Base-by-base conservation (phyloP, 2,113 vertebrate species). In the Mormoops blainvillei region DNA sequence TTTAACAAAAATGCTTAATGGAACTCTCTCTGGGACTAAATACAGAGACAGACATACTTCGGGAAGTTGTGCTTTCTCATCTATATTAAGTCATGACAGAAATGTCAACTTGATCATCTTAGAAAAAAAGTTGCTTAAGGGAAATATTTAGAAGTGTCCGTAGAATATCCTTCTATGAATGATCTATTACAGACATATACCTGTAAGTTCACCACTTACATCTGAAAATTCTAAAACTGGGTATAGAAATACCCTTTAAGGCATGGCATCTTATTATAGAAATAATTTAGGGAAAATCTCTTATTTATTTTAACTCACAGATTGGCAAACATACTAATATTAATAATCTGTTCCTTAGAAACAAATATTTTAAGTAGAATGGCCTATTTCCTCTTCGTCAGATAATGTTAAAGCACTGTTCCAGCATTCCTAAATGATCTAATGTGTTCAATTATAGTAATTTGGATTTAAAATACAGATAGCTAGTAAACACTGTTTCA, bases 61-160 rank as follows among this genome's bases (percentile, higher is more conserved):
- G 94, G 65, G 84, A 96, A 67, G 16, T 52, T 97, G 93, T 41
- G 48, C 94, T 70, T 54, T 95, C 96, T 93, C 97, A 88, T 89
- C 83, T 73, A 83, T 96, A 95, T 92, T 20, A 96, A 80, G 28
- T 95, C 28, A 58, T 94, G 24, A 1, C 1, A 77, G 83, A 94
- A 84, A 96, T 82, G 12, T 94, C 87, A 95, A 50, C 94, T 88
- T 89, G 50, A 31, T 58, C 83, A 65, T 20, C 84, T 97, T 94
- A 95, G 87, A 93, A 95, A 97, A 97, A 95, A 86, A 22, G 7
- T 81, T 87, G 13, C 83, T 93, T 97, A 93, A 85, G 4, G 48
- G 41, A 8, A 74, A 97, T 92, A 56, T 33, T 91, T 50, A 45
- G 91, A 82, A 28, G 3, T 18, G 22, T 77, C 8, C 5, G 56